phyloP scores from a whole-genome alignment of 2,797 vertebrate species.

The Rhinophrynus dorsalis region DNA sequence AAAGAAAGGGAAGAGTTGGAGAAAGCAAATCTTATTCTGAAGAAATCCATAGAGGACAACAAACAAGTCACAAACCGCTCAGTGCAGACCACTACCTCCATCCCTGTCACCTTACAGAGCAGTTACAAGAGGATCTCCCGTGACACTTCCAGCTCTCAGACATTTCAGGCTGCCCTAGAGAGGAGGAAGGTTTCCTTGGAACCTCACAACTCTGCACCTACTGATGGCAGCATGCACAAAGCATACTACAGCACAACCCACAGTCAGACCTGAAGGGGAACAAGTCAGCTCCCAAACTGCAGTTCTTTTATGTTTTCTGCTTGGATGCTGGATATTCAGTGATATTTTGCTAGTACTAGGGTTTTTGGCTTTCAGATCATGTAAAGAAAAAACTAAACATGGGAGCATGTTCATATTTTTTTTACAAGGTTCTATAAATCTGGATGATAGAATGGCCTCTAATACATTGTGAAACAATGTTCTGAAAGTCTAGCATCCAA shows the following conservation, averaged over 20 bases:
- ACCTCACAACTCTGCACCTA: background rate
- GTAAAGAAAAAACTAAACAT: too few relatives aligned
- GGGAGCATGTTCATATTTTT: too few relatives aligned
- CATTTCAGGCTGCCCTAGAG: background rate
- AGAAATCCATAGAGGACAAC: constrained; percentile 23
- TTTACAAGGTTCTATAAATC: too few relatives aligned
- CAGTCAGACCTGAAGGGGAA: background rate
- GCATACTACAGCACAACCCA: background rate
- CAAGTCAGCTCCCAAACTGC: too few relatives aligned
- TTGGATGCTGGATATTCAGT: too few relatives aligned
- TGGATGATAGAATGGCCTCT: too few relatives aligned
- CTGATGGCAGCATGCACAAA: background rate
- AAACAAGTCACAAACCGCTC: constrained; percentile 21
- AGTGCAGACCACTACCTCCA: constrained; percentile 41
- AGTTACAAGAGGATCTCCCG: constrained; percentile 6
- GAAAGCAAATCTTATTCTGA: background rate
- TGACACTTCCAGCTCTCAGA: background rate
- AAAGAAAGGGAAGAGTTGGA: constrained; percentile 12
- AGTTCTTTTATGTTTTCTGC: too few relatives aligned
- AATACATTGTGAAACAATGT: too few relatives aligned
- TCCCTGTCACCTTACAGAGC: constrained; percentile 32
- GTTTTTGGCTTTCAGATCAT: too few relatives aligned
- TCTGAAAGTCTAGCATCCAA: too few relatives aligned
- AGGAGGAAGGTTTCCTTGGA: constrained; percentile 10
- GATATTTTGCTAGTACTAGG: too few relatives aligned